phyloP scores from a whole-genome alignment of 1,140 invertebrate species.

The Diachasmimorpha longicaudata region DNA sequence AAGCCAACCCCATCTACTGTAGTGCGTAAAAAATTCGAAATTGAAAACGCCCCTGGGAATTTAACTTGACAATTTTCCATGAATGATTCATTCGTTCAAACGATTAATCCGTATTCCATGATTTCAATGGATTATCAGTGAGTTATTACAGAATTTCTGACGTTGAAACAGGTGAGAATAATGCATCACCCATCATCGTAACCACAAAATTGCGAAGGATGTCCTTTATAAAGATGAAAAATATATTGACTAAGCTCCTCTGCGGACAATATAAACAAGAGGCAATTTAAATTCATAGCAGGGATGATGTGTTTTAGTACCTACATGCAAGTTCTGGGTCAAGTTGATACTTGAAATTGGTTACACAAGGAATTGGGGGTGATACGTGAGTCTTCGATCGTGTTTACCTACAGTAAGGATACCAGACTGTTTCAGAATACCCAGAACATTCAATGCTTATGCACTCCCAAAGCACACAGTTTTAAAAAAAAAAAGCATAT shows the following conservation, averaged over 20 bases:
- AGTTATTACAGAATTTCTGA: not conserved
- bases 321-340: not conserved
- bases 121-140: no score
- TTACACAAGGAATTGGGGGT: not conserved
- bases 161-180: not conserved
- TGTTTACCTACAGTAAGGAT: not conserved
- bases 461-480: not conserved
- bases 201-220: not conserved
- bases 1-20: not conserved
- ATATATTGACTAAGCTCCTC: not conserved
- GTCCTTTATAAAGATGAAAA: not conserved
- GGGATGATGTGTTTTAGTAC: not conserved
- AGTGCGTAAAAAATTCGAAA: not conserved
- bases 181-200: not conserved
- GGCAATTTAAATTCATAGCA: not conserved
- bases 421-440: not conserved
- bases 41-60: not conserved
- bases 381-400: conserved; percentile 1
- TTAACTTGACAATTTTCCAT: not conserved
- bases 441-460: not conserved
- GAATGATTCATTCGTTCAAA: no score
- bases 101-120: no score
- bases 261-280: not conserved
- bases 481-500: not conserved
- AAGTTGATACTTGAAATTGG: conserved; percentile 2